These are phyloP conservation scores for Drosophila macrospina DNA, from an alignment of 2,888 invertebrate genomes.

Conservation along the genomic window DNA sequence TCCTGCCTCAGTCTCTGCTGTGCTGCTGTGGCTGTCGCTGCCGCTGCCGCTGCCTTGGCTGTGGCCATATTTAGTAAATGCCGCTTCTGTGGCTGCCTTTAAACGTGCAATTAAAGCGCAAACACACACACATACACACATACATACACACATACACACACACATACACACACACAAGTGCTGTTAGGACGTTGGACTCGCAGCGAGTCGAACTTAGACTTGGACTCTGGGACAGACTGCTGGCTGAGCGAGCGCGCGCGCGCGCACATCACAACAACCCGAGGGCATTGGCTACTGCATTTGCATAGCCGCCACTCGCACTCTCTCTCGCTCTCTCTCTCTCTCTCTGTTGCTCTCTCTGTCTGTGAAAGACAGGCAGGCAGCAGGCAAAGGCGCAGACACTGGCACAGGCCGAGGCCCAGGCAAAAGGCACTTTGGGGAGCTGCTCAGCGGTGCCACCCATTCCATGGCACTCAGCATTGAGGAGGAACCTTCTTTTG, in stretches of 20 bases:
- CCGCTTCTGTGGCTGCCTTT: slow-evolving; percentile 79
- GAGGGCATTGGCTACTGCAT: slow-evolving; percentile 84
- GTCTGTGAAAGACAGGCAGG: slow-evolving; percentile 18
- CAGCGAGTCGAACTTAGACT: slow-evolving; percentile 27
- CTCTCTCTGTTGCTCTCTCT: background rate
- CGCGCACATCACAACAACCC: slow-evolving; percentile 83
- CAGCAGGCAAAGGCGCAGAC: background rate
- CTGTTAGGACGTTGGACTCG: slow-evolving; percentile 50
- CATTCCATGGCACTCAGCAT: slow-evolving; percentile 22
- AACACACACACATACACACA: slow-evolving; percentile 52
- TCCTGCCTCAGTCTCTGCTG: background rate
- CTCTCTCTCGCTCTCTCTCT: slow-evolving; percentile 6
- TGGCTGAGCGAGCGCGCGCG: slow-evolving; percentile 70
- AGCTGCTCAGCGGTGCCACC: slow-evolving; percentile 27
- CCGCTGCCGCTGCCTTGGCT: slow-evolving; percentile 38
- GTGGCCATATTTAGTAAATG: slow-evolving; percentile 80
- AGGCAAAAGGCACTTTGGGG: slow-evolving; percentile 36
- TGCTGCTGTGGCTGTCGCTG: slow-evolving; percentile 16
- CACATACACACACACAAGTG: slow-evolving; percentile 14
- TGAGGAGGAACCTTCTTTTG: slow-evolving; percentile 31
- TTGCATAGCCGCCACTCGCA: slow-evolving; percentile 78
- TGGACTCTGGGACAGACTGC: slow-evolving; percentile 14
- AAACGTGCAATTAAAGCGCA: slow-evolving; percentile 81
- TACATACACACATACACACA: slow-evolving; percentile 28
- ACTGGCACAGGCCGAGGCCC: slow-evolving; percentile 29